Conservation (phyloP, 2,113 vertebrate genomes). For the Mesoclemmys tuberculata region DNA sequence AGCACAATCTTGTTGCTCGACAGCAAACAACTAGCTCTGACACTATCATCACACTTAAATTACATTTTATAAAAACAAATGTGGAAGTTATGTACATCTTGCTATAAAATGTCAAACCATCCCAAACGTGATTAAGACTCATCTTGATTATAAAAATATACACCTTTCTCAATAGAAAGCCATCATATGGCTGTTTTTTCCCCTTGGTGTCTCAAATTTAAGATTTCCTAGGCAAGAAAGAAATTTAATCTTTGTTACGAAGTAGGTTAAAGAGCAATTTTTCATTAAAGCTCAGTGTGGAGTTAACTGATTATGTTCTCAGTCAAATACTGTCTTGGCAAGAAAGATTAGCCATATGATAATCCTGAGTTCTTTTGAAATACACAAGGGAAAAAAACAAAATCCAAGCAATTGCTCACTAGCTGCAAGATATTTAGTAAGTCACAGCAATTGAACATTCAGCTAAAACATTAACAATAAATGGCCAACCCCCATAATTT, state of each 20-base stretch:
- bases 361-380: background rate
- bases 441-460: background rate
- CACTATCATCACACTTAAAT: background rate
- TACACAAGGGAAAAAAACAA: background rate
- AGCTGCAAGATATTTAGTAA: background rate
- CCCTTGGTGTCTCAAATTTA: background rate
- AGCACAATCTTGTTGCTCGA: background rate
- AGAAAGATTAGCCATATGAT: background rate
- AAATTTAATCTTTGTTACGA: background rate
- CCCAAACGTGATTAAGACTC: background rate
- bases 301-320: background rate
- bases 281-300: background rate
- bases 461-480: background rate
- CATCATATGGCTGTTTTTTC: background rate
- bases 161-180: background rate
- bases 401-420: background rate
- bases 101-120: background rate
- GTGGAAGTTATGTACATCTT: background rate
- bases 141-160: background rate
- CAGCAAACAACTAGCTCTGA: background rate
- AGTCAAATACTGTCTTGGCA: background rate
- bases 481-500: background rate
- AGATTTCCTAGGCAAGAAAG: background rate
- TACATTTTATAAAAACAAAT: background rate
- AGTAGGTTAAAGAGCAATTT: background rate